Conservation (phyloP, 2,888 invertebrate species). For the Pandemis corylana region DNA sequence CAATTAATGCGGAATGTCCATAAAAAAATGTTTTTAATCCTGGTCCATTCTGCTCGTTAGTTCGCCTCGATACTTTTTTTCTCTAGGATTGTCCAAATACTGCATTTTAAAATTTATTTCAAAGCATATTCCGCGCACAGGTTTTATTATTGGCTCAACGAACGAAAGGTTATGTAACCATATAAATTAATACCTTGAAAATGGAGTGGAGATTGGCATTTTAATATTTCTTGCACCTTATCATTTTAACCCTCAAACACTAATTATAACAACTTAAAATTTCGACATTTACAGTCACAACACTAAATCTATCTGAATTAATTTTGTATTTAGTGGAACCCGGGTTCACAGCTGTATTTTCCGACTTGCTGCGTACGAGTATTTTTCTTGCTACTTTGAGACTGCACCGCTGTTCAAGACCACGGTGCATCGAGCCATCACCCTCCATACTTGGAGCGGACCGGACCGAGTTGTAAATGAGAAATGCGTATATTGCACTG, state of each 20-base stretch:
- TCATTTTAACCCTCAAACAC: conserved; percentile 53
- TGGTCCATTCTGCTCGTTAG: conserved; percentile 53
- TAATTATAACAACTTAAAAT: conserved; percentile 53
- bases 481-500: conserved; percentile 77
- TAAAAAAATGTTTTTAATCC: neutral
- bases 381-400: conserved; percentile 16
- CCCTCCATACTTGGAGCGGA: conserved; percentile 34
- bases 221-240: conserved; percentile 52
- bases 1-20: neutral
- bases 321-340: conserved; percentile 27
- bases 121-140: conserved; percentile 60
- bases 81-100: conserved; percentile 47
- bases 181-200: conserved; percentile 47
- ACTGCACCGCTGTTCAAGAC: conserved; percentile 24
- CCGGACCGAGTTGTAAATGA: conserved; percentile 48
- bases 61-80: conserved; percentile 47
- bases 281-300: conserved; percentile 48
- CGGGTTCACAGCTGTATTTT: conserved; percentile 32
- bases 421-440: conserved; percentile 20
- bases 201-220: conserved; percentile 59
- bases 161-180: conserved; percentile 54
- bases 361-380: conserved; percentile 6
- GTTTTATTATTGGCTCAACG: conserved; percentile 56
- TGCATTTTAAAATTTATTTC: conserved; percentile 51
- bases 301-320: conserved; percentile 56